Percentiles rank a stretch among this genome's conserved stretches.
phyloP scores from a whole-genome alignment of 2,888 invertebrate genomes.

The Epinotia nisella region DNA sequence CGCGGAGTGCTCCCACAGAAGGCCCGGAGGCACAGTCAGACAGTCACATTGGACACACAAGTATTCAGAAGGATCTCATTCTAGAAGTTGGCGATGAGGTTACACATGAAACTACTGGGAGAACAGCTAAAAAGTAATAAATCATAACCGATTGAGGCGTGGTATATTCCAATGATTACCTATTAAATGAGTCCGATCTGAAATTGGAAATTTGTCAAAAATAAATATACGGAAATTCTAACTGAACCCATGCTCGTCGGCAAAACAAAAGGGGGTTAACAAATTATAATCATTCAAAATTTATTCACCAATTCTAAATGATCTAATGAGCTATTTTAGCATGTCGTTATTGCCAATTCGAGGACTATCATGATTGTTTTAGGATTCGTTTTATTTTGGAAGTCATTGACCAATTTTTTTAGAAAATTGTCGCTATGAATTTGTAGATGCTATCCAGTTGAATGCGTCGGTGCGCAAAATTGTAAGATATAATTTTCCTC shows the following conservation, averaged over 20 bases:
- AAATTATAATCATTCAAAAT: constrained; percentile 42
- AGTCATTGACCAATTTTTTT: constrained; percentile 47
- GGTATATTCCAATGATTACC: constrained; percentile 79
- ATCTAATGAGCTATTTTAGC: constrained; percentile 47
- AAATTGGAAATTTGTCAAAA: constrained; percentile 81
- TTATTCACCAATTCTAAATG: constrained; percentile 43
- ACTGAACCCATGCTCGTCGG: constrained; percentile 61
- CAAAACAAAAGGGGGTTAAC: constrained; percentile 50
- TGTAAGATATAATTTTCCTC: constrained; percentile 32
- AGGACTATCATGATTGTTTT: constrained; percentile 47
- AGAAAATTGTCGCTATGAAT: constrained; percentile 47
- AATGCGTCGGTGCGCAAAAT: constrained; percentile 37
- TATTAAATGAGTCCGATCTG: constrained; percentile 86
- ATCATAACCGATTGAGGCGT: constrained; percentile 63
- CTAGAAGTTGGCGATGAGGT: constrained; percentile 62
- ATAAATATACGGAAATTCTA: constrained; percentile 68
- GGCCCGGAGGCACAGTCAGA: constrained; percentile 45
- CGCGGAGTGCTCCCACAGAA: constrained; percentile 47
- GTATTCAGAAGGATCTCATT: constrained; percentile 64
- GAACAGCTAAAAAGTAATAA: constrained; percentile 70
- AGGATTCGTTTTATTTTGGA: constrained; percentile 47
- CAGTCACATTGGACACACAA: constrained; percentile 56
- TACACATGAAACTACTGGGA: constrained; percentile 69
- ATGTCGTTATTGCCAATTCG: constrained; percentile 48
- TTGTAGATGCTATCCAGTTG: constrained; percentile 49